Evolutionary conservation across 2,113 vertebrate genomes (phyloP).

Genomic region (Orycteropus afer): DNA sequence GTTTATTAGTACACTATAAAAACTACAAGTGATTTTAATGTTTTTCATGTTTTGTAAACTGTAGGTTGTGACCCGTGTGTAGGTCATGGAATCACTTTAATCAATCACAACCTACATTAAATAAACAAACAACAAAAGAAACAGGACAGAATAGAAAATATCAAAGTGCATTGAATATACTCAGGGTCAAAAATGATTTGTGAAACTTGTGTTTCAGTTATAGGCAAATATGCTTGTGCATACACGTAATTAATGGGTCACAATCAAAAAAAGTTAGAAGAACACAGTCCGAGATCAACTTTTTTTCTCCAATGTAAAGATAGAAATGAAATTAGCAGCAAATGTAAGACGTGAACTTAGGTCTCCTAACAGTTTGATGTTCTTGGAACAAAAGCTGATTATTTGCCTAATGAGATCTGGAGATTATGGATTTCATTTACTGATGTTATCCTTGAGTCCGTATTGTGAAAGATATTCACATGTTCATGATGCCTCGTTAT

Average conservation of each 20-base stretch:
- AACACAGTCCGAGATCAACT: neutral
- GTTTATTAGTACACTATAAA: slow-evolving; percentile 48
- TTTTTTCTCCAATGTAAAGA: neutral
- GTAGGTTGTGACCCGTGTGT: neutral
- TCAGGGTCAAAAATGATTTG: neutral
- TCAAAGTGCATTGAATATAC: neutral
- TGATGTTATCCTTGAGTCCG: neutral
- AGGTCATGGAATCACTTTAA: slow-evolving; percentile 23
- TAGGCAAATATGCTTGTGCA: neutral
- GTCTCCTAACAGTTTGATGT: neutral
- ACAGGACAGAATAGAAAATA: neutral
- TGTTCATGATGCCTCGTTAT: neutral
- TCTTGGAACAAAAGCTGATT: neutral
- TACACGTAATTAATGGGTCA: neutral
- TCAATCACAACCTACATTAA: neutral
- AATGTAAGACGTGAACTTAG: neutral
- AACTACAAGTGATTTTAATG: neutral
- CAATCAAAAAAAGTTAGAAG: slow-evolving; percentile 7
- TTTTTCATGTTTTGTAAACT: neutral
- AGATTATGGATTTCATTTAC: neutral
- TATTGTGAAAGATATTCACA: neutral
- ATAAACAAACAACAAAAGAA: neutral
- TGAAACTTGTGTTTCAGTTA: slow-evolving; percentile 20
- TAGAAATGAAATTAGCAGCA: slow-evolving; percentile 8
- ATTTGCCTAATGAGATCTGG: neutral